Evolutionary conservation across 2,113 vertebrate genomes (phyloP), one percentile per base, ranked within the genome.

Genomic region (Rostratula benghalensis): DNA sequence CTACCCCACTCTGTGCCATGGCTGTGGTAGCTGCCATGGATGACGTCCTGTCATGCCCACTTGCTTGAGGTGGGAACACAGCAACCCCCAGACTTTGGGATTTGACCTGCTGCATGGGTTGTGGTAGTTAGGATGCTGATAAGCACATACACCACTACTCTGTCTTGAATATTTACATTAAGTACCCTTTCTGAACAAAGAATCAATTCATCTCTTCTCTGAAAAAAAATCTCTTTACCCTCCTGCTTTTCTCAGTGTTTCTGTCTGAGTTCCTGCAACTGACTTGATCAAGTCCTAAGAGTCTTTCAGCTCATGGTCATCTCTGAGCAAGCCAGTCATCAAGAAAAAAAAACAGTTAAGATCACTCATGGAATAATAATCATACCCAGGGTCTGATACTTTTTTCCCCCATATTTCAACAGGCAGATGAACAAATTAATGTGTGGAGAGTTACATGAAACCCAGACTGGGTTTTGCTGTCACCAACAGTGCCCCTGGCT

Each of bases 1-100:
- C 57, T 22, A 0, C 24, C 33, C 10, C 3, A 2, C 73, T 37
- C 0, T 6, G 83, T 64, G 73, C 88, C 4, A 0, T 0, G 1
- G 63, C 83, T 71, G 79, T 5, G 3, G 11, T 21, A 30, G 50
- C 82, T 90, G 76, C 90, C 51, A 2, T 21, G 82, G 67, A 79
- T 83, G 50, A 8, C 2, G 0, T 33, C 77, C 84, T 56, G 53
- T 6, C 10, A 1, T 15, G 39, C 77, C 51, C 13, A 0, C 28
- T 63, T 23, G 22, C n/a, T 39, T 19, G 64, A 67, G 73, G 27
- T 28, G 57, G 89, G 79, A 77, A 46, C 5, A 35, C 57, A 73
- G 64, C 63, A 83, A 20, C 23, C 48, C 11, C 4, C 82, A 63
- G 73, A 35, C 31, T 37, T 31, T 0, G 0, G 80, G 54, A 31